Evolutionary conservation across 2,888 invertebrate genomes (phyloP).

Genomic region (Gymnocheta viridis): DNA sequence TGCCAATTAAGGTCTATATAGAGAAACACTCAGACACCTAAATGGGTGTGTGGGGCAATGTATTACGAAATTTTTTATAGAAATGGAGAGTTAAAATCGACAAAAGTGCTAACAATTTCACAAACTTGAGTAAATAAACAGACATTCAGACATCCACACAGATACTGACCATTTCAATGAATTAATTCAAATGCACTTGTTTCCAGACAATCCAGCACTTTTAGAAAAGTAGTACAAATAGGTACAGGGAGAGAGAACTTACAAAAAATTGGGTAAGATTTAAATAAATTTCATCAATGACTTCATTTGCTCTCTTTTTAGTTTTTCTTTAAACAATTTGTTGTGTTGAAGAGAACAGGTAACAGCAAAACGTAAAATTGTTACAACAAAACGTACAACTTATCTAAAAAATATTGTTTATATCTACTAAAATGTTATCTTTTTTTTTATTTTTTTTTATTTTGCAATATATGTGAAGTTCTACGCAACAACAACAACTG

Average conservation of each 20-base stretch:
- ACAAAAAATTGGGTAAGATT: background rate
- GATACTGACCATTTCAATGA: conserved; percentile 4
- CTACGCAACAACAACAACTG: background rate
- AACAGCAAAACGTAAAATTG: background rate
- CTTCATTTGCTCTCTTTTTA: conserved; percentile 16
- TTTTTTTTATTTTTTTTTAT: conserved; percentile 26
- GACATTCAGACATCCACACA: background rate
- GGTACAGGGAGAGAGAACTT: background rate
- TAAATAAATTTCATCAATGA: conserved; percentile 34
- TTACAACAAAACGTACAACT: conserved; percentile 21
- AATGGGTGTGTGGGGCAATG: background rate
- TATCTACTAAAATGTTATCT: background rate
- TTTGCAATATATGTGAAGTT: conserved; percentile 63
- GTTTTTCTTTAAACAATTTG: background rate
- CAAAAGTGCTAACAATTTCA: conserved; percentile 53
- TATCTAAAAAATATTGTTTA: conserved; percentile 54
- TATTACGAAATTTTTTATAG: conserved; percentile 5
- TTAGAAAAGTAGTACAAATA: conserved; percentile 62
- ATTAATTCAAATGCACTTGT: conserved; percentile 50
- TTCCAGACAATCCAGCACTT: conserved; percentile 9
- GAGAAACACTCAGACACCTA: conserved; percentile 37
- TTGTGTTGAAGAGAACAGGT: background rate
- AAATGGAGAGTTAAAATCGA: conserved; percentile 49
- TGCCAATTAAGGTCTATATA: conserved; percentile 49
- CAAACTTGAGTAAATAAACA: conserved; percentile 10